Conservation (phyloP, 1,140 invertebrate species). For the Calephelis nemesis region DNA sequence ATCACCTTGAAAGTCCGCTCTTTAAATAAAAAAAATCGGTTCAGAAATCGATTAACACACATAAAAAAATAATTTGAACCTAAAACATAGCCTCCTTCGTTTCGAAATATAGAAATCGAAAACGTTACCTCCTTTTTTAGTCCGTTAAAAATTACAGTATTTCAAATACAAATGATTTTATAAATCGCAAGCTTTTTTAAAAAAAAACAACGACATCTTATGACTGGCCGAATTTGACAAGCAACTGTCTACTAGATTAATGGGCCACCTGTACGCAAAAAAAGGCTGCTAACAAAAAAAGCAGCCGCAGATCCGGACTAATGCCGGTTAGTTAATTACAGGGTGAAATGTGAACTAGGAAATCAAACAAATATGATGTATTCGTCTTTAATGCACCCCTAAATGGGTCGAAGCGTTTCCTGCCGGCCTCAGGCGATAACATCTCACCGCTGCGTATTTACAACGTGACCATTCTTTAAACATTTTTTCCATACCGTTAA, state of each 20-base stretch:
- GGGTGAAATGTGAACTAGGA: conserved; percentile 75
- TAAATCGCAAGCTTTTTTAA: too few relatives aligned
- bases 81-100: too few relatives aligned
- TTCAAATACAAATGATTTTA: too few relatives aligned
- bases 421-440: conserved; percentile 64
- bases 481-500: conserved; percentile 59
- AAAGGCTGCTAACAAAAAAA: conserved; percentile 30
- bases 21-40: too few relatives aligned
- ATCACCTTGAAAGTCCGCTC: too few relatives aligned
- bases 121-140: too few relatives aligned
- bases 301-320: conserved; percentile 56
- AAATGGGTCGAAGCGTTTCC: conserved; percentile 75
- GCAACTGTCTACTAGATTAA: conserved; percentile 26
- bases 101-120: too few relatives aligned
- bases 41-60: too few relatives aligned
- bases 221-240: too few relatives aligned
- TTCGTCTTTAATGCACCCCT: conserved; percentile 79
- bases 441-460: conserved; percentile 69
- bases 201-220: too few relatives aligned
- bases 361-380: conserved; percentile 80
- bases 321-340: conserved; percentile 76
- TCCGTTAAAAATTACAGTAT: too few relatives aligned
- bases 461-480: conserved; percentile 57
- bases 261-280: conserved; percentile 69
- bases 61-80: too few relatives aligned